These are phyloP conservation scores for Mellivora capensis DNA, from an alignment of 2,113 vertebrate genomes.

Conservation along the genomic window DNA sequence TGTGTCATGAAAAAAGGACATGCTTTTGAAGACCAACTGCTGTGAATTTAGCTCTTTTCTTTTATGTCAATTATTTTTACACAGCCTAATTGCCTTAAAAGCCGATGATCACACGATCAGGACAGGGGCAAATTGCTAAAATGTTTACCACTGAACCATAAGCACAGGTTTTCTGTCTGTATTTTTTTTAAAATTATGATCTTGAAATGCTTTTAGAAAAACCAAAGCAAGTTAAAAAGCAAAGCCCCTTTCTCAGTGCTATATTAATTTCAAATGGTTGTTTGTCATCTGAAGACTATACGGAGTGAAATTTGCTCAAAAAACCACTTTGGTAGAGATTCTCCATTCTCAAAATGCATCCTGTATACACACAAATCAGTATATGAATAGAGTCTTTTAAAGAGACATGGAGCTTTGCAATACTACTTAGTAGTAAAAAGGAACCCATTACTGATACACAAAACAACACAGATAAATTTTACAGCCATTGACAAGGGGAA, in stretches of 20 bases:
- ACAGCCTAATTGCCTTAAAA: constrained; percentile 71
- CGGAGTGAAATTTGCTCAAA: background rate
- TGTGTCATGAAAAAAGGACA: constrained; percentile 62
- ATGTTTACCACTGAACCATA: constrained; percentile 4
- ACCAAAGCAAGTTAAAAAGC: background rate
- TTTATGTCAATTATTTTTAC: constrained; percentile 67
- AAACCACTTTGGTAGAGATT: background rate
- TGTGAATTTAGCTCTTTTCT: constrained; percentile 53
- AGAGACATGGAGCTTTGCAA: background rate
- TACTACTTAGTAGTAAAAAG: background rate
- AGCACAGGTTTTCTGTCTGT: background rate
- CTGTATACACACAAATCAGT: background rate
- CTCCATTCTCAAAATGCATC: background rate
- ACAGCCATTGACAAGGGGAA: background rate
- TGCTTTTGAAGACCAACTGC: constrained; percentile 59
- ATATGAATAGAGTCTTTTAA: background rate
- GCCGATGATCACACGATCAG: constrained; percentile 42
- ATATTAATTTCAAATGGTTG: background rate
- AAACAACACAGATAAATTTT: background rate
- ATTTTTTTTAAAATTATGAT: background rate
- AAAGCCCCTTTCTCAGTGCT: background rate
- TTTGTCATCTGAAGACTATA: background rate
- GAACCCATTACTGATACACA: background rate
- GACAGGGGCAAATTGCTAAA: constrained; percentile 70
- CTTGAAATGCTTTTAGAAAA: background rate